A percentile compares a stretch with the other conserved stretches of the same genome.
phyloP scores from a whole-genome alignment of 2,797 vertebrate genomes.

The Dendrocincla tyrannina region DNA sequence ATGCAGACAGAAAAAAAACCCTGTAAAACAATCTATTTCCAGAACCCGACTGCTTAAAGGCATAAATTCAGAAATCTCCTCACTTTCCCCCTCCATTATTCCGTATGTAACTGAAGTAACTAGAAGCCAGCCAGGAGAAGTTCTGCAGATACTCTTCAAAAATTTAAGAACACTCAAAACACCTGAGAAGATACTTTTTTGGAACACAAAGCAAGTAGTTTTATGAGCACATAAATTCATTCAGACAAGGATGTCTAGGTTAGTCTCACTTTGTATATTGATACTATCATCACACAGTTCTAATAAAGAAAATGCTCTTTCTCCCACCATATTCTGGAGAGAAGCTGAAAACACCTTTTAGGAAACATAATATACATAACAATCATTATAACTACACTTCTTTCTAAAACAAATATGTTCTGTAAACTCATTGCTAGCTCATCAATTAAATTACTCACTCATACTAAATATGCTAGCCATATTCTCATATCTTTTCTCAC shows the following conservation, averaged over 20 bases:
- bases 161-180: not conserved
- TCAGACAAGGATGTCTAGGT: not conserved
- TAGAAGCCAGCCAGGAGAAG: not conserved
- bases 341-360: not conserved
- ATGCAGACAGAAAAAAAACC: not conserved
- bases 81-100: not conserved
- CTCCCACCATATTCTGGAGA: not conserved
- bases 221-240: accelerated
- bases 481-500: not conserved
- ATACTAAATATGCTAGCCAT: not conserved
- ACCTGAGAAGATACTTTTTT: not conserved
- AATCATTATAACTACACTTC: not conserved
- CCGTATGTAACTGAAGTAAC: not conserved
- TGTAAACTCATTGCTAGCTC: not conserved
- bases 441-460: not conserved
- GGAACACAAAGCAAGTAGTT: not conserved
- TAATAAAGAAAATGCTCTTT: not conserved
- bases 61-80: not conserved
- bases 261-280: not conserved
- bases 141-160: not conserved
- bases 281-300: accelerated
- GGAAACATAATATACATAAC: not conserved
- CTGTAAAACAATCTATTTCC: not conserved
- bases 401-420: not conserved
- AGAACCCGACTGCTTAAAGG: not conserved